Evolutionary conservation across 2,888 invertebrate genomes (phyloP).

Genomic region (Bembecia ichneumoniformis): DNA sequence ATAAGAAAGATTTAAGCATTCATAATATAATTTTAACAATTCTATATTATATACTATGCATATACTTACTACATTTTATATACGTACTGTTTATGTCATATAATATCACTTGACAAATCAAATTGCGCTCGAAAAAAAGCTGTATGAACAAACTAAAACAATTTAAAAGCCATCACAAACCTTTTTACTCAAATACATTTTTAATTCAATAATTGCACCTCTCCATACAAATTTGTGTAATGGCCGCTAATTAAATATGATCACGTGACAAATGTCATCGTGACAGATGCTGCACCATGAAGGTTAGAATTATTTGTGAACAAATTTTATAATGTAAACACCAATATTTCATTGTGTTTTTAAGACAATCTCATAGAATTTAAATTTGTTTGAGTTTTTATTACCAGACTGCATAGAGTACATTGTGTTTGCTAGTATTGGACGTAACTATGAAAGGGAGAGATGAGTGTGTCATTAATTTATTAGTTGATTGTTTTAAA

Average conservation of each 20-base stretch:
- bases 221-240: constrained; percentile 34
- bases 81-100: not conserved
- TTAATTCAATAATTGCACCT: constrained; percentile 65
- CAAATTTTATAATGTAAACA: not conserved
- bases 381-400: not conserved
- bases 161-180: constrained; percentile 53
- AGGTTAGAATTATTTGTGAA: constrained; percentile 6
- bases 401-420: not conserved
- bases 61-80: too few relatives aligned
- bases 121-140: constrained; percentile 20
- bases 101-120: constrained; percentile 13
- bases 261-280: constrained; percentile 66
- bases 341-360: too few relatives aligned
- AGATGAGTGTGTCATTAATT: constrained; percentile 33
- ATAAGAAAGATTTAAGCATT: too few relatives aligned
- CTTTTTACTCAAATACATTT: constrained; percentile 58
- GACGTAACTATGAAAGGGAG: constrained; percentile 13
- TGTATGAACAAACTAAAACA: constrained; percentile 22
- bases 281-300: constrained; percentile 47
- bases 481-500: constrained; percentile 37
- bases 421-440: not conserved
- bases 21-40: too few relatives aligned
- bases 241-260: constrained; percentile 49
- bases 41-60: too few relatives aligned
- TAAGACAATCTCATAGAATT: not conserved